These are phyloP conservation scores for Itoplectis maculator DNA, from an alignment of 2,888 invertebrate genomes.

Conservation along the genomic window DNA sequence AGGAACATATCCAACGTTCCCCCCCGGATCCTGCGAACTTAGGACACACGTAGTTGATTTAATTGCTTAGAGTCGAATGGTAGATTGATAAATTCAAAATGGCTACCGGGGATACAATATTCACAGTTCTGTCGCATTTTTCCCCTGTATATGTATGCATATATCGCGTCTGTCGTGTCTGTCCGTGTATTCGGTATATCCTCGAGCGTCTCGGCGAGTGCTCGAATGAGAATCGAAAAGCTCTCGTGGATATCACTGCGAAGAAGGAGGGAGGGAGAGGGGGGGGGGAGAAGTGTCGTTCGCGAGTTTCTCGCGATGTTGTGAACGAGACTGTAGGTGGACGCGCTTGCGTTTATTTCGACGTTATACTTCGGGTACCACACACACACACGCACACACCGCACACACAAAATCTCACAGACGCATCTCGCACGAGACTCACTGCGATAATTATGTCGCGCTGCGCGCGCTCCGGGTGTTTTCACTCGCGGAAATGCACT, in stretches of 20 bases:
- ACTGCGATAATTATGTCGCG: not conserved
- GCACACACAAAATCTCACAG: not conserved
- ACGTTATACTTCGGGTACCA: not conserved
- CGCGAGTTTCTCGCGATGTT: slow-evolving; percentile 5
- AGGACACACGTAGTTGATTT: slow-evolving; percentile 19
- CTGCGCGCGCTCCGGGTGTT: not conserved
- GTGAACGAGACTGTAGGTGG: slow-evolving; percentile 18
- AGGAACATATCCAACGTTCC: not conserved
- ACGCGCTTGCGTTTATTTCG: slow-evolving; percentile 3
- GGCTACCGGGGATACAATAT: slow-evolving; percentile 69
- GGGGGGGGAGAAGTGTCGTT: too few relatives aligned
- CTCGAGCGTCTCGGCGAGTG: too few relatives aligned
- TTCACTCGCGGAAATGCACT: slow-evolving; percentile 3
- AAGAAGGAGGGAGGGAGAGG: too few relatives aligned
- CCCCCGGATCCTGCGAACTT: not conserved
- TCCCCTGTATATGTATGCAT: not conserved
- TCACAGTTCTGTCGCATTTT: slow-evolving; percentile 54
- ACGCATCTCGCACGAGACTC: not conserved
- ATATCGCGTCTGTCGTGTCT: not conserved
- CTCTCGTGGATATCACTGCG: slow-evolving; percentile 2
- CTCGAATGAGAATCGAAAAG: not conserved
- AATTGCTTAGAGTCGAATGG: slow-evolving; percentile 57
- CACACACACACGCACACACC: not conserved
- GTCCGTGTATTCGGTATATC: too few relatives aligned
- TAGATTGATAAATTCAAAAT: slow-evolving; percentile 76